Conservation (phyloP, 2,888 invertebrate genomes). For the Lepidonotus clava region DNA sequence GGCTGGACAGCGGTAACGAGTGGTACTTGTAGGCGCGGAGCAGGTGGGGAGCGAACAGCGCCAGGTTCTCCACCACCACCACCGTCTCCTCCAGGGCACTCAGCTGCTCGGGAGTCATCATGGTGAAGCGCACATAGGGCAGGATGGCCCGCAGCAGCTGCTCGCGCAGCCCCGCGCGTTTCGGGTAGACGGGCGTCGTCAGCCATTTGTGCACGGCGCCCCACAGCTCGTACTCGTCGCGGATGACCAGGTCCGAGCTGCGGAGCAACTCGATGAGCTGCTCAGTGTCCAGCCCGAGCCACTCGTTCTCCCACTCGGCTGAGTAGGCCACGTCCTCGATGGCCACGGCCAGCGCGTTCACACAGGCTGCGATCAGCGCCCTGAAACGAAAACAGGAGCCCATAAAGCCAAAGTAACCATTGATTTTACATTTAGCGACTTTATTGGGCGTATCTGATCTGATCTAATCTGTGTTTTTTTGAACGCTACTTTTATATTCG, state of each 20-base stretch:
- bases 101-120: conserved; percentile 95
- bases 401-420: no score
- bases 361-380: conserved; percentile 70
- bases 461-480: no score
- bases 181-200: conserved; percentile 82
- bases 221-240: conserved; percentile 92
- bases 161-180: conserved; percentile 82
- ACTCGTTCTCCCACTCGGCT: conserved; percentile 84
- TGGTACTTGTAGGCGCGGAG: conserved; percentile 81
- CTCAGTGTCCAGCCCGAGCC: conserved; percentile 90
- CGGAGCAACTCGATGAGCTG: conserved; percentile 86
- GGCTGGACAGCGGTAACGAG: conserved; percentile 78
- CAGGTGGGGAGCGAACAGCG: conserved; percentile 78
- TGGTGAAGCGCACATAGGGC: conserved; percentile 92
- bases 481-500: no score
- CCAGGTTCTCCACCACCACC: conserved; percentile 84
- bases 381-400: conserved; percentile 56
- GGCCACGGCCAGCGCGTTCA: conserved; percentile 72
- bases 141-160: conserved; percentile 82
- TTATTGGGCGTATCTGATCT: no score
- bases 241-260: conserved; percentile 92
- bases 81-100: conserved; percentile 90
- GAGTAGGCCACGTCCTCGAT: conserved; percentile 77
- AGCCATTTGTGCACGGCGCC: conserved; percentile 90
- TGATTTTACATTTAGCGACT: no score